Conservation (phyloP, 2,888 invertebrate species). For the Iselma pallidipennis region DNA sequence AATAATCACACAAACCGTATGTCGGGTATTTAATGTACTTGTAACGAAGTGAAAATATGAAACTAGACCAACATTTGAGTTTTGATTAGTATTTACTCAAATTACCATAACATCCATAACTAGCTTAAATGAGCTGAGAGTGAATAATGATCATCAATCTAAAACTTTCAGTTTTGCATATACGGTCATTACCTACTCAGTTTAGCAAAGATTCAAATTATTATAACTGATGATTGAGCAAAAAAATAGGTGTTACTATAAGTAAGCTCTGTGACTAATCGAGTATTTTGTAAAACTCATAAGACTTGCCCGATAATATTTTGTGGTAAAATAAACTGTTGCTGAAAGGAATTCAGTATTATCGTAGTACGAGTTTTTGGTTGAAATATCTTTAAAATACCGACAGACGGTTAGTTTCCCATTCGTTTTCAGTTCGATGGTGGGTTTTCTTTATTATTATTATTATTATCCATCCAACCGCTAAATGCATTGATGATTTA, state of each 20-base stretch:
- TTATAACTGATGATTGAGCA: too few species aligned
- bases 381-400: too few species aligned
- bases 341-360: background rate
- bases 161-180: background rate
- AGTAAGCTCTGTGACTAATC: too few species aligned
- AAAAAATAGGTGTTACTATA: too few species aligned
- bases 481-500: conserved; percentile 1
- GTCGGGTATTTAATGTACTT: background rate
- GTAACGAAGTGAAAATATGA: background rate
- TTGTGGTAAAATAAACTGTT: background rate
- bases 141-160: background rate
- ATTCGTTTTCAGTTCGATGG: background rate
- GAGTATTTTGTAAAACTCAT: too few species aligned
- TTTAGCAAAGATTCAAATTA: too few species aligned
- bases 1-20: background rate
- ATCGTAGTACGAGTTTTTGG: background rate
- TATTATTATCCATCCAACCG: background rate
- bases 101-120: background rate
- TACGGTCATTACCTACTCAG: background rate
- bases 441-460: too few species aligned
- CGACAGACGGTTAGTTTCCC: background rate
- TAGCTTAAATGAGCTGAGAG: background rate
- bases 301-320: background rate
- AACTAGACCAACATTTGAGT: background rate
- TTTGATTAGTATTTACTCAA: background rate